Evolutionary conservation across 35 echinoderm and acorn worm genomes (phyloP).

Genomic region (Stichopus chloronotus): DNA sequence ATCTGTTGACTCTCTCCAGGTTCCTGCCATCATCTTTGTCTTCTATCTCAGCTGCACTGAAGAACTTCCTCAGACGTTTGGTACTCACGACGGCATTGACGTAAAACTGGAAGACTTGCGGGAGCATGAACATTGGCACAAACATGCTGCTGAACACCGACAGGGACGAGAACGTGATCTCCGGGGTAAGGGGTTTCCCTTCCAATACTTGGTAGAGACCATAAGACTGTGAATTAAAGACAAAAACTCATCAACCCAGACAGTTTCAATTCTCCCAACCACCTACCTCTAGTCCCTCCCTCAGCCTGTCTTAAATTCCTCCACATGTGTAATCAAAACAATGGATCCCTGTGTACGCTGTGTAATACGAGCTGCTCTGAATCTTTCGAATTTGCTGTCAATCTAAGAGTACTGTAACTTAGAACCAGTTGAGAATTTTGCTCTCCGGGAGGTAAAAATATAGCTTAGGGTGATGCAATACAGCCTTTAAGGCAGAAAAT

Average conservation of each 20-base stretch:
- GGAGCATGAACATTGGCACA: slow-evolving; percentile 75
- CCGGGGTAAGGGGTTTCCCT: slow-evolving; percentile 71
- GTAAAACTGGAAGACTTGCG: slow-evolving; percentile 59
- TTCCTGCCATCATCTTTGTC: slow-evolving; percentile 55
- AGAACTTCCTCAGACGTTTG: slow-evolving; percentile 68
- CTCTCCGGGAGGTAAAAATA: too few relatives aligned
- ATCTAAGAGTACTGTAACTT: too few relatives aligned
- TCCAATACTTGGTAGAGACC: slow-evolving; percentile 71
- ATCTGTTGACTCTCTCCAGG: slow-evolving; percentile 21
- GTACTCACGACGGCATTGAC: slow-evolving; percentile 85
- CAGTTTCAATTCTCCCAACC: too few relatives aligned
- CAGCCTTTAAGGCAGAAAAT: slow-evolving; percentile 8
- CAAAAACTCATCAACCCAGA: too few relatives aligned
- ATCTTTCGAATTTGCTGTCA: too few relatives aligned
- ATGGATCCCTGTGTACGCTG: too few relatives aligned
- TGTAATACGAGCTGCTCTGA: too few relatives aligned
- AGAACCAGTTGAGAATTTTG: too few relatives aligned
- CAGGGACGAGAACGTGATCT: slow-evolving; percentile 81
- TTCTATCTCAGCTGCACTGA: slow-evolving; percentile 80
- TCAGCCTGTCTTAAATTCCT: too few relatives aligned
- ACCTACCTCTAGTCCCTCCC: too few relatives aligned
- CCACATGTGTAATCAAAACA: too few relatives aligned
- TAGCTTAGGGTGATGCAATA: too few relatives aligned
- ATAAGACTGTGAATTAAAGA: slow-evolving; percentile 70
- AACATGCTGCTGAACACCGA: slow-evolving; percentile 81